phyloP scores from a whole-genome alignment of 2,888 invertebrate genomes.

The Ophonus ardosiacus region DNA sequence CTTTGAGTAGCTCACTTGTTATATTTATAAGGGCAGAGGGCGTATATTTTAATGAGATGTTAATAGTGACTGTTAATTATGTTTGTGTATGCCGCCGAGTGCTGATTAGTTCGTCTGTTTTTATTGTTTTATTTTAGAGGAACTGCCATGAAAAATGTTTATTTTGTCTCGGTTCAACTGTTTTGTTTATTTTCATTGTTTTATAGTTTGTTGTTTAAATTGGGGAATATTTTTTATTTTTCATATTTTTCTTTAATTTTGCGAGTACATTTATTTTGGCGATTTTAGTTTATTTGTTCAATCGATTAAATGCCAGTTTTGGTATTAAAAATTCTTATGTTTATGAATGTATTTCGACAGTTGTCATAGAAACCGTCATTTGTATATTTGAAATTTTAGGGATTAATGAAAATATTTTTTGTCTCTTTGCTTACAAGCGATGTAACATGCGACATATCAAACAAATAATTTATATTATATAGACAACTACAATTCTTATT shows the following conservation, averaged over 20 bases:
- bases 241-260: slow-evolving; percentile 51
- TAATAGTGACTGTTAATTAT: slow-evolving; percentile 50
- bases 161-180: slow-evolving; percentile 51
- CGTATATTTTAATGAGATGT: slow-evolving; percentile 54
- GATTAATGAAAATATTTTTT: slow-evolving; percentile 30
- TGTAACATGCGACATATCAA: neutral
- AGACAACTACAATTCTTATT: neutral
- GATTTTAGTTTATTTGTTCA: slow-evolving; percentile 28
- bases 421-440: neutral
- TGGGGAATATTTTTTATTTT: slow-evolving; percentile 47
- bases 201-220: slow-evolving; percentile 52
- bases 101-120: slow-evolving; percentile 41
- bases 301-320: slow-evolving; percentile 26
- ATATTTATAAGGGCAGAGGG: neutral
- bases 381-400: slow-evolving; percentile 27
- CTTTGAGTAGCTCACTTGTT: neutral
- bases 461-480: neutral
- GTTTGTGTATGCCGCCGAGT: slow-evolving; percentile 48
- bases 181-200: slow-evolving; percentile 53
- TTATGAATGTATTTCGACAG: neutral
- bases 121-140: slow-evolving; percentile 54
- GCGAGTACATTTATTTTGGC: slow-evolving; percentile 18
- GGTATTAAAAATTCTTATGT: slow-evolving; percentile 33
- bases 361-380: slow-evolving; percentile 36
- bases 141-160: slow-evolving; percentile 51